Conservation (phyloP, 2,888 invertebrate species). For the Eupithecia subumbrata region DNA sequence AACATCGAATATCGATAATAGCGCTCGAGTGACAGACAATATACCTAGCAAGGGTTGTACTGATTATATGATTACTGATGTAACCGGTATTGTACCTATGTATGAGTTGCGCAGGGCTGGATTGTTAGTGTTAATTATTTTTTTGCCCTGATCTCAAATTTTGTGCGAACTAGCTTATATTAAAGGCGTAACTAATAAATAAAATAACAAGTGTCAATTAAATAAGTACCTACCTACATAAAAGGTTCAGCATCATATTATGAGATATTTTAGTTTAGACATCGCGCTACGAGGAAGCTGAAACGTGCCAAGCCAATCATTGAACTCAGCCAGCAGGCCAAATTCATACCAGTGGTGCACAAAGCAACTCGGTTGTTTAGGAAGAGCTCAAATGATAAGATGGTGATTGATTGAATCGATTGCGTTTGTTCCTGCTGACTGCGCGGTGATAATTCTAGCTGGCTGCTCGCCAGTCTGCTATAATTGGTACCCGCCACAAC, state of each 20-base stretch:
- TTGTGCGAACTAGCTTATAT: too few relatives aligned
- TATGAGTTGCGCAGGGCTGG: too few relatives aligned
- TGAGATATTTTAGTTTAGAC: background rate
- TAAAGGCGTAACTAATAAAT: too few relatives aligned
- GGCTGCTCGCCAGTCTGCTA: conserved; percentile 92
- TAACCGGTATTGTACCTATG: too few relatives aligned
- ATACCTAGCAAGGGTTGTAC: background rate
- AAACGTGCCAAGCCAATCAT: conserved; percentile 34
- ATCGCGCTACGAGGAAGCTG: conserved; percentile 23
- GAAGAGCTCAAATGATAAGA: conserved; percentile 46
- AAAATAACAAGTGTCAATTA: too few relatives aligned
- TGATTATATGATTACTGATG: too few relatives aligned
- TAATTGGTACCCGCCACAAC: conserved; percentile 91
- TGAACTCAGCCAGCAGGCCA: conserved; percentile 39
- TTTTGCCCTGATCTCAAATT: too few relatives aligned
- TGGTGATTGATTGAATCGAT: conserved; percentile 72
- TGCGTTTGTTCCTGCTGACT: conserved; percentile 70
- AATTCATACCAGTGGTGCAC: background rate
- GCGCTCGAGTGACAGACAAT: background rate
- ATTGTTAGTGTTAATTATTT: too few relatives aligned
- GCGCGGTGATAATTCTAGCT: conserved; percentile 77
- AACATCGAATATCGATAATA: background rate
- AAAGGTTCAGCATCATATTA: background rate
- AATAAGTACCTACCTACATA: background rate
- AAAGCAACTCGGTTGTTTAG: conserved; percentile 35